These are phyloP conservation scores for Heliconius charithonia DNA, from an alignment of 2,888 invertebrate genomes.

Conservation along the genomic window DNA sequence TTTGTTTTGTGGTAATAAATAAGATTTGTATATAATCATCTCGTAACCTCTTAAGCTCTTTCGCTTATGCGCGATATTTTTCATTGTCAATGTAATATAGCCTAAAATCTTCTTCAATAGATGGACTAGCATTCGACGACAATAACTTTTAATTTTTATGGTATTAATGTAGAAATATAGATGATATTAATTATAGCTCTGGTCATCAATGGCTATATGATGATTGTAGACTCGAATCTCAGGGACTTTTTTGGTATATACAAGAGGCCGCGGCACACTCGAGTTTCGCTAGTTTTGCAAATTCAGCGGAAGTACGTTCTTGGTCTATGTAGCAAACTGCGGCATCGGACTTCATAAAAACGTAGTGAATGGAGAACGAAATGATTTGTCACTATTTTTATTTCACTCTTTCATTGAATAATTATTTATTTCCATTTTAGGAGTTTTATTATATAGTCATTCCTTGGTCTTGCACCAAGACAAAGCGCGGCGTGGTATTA, in stretches of 20 bases:
- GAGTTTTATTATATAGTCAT: too few species aligned
- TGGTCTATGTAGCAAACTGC: too few species aligned
- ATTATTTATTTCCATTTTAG: background rate
- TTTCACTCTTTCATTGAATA: background rate
- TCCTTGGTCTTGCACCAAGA: too few species aligned
- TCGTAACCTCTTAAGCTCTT: background rate
- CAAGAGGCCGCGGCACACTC: too few species aligned
- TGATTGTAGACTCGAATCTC: too few species aligned
- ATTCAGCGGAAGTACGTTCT: too few species aligned
- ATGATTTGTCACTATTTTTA: background rate
- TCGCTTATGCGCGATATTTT: background rate
- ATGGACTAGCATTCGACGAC: background rate
- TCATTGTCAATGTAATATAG: background rate
- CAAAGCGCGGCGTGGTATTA: too few species aligned
- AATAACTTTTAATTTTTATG: background rate
- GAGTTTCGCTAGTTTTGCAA: too few species aligned
- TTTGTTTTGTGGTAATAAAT: background rate
- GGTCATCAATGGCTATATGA: too few species aligned
- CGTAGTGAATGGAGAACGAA: background rate
- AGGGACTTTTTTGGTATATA: too few species aligned
- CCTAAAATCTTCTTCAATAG: too few species aligned
- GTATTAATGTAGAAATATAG: background rate
- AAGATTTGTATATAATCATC: background rate
- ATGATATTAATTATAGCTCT: background rate
- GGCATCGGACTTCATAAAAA: background rate